Conservation (phyloP, 1,140 invertebrate species). For the Phymastichus coffea region DNA sequence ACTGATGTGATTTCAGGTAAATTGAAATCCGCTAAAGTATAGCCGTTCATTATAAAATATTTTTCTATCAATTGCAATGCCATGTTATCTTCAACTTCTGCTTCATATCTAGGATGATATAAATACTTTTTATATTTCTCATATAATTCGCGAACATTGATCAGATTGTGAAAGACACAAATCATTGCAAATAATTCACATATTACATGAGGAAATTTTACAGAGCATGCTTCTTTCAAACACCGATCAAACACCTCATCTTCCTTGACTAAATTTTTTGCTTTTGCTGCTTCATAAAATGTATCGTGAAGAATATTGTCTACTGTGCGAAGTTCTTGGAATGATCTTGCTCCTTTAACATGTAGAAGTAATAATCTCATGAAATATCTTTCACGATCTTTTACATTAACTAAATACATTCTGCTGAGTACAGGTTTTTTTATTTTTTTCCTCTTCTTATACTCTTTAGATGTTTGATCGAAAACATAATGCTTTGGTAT, state of each 20-base stretch:
- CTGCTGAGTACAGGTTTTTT: conserved; percentile 24
- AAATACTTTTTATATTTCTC: conserved; percentile 23
- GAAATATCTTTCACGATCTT: conserved; percentile 30
- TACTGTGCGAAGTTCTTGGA: conserved; percentile 27
- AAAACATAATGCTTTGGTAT: conserved; percentile 27
- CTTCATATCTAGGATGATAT: conserved; percentile 6
- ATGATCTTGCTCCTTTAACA: conserved; percentile 34
- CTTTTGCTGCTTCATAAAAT: conserved; percentile 30
- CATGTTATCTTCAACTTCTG: conserved; percentile 4
- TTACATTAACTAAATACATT: conserved; percentile 23
- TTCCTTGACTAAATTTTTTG: conserved; percentile 29
- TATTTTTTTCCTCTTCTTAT: conserved; percentile 16
- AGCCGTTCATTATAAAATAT: conserved; percentile 14
- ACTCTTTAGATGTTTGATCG: conserved; percentile 17
- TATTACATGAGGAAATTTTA: conserved; percentile 7
- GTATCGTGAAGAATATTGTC: conserved; percentile 26
- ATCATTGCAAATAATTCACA: conserved; percentile 25
- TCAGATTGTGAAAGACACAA: conserved; percentile 21
- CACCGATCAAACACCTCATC: conserved; percentile 29
- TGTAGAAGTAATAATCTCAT: conserved; percentile 35
- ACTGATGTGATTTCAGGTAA: conserved; percentile 4
- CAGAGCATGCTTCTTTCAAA: conserved; percentile 27
- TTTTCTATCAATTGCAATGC: conserved; percentile 17
- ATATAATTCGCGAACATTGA: conserved; percentile 14
- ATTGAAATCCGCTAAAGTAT: conserved; percentile 15